These are phyloP conservation scores for Labeo catla DNA, from an alignment of 2,113 vertebrate species.

Conservation along the genomic window DNA sequence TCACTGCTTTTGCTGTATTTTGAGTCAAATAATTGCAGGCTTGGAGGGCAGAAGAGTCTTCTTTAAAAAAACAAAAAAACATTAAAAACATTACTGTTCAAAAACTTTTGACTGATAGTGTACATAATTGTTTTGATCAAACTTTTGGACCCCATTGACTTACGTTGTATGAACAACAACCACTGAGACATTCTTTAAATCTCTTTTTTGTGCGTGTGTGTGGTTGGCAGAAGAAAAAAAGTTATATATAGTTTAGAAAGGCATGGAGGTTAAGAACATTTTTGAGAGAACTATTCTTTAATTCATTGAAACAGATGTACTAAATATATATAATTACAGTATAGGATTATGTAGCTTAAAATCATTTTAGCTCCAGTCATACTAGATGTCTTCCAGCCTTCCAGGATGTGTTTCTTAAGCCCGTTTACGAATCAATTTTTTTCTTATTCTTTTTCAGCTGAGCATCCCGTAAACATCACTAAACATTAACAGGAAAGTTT, in stretches of 20 bases:
- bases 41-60: too few relatives aligned
- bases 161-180: background rate
- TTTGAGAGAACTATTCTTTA: background rate
- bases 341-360: background rate
- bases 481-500: conserved; percentile 95
- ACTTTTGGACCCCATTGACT: too few relatives aligned
- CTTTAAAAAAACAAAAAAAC: too few relatives aligned
- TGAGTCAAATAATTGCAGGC: too few relatives aligned
- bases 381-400: background rate
- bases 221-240: background rate
- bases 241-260: background rate
- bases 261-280: background rate
- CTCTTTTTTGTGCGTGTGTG: background rate
- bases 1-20: too few relatives aligned
- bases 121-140: too few relatives aligned
- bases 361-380: conserved; percentile 13
- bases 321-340: background rate
- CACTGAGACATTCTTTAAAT: background rate
- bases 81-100: too few relatives aligned
- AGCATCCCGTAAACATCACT: conserved; percentile 80
- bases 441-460: conserved; percentile 46
- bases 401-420: background rate
- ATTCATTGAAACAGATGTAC: background rate
- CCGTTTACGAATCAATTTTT: conserved; percentile 16
- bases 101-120: too few relatives aligned